phyloP scores from a whole-genome alignment of 2,888 invertebrate genomes.

The Yponomeuta cagnagella region DNA sequence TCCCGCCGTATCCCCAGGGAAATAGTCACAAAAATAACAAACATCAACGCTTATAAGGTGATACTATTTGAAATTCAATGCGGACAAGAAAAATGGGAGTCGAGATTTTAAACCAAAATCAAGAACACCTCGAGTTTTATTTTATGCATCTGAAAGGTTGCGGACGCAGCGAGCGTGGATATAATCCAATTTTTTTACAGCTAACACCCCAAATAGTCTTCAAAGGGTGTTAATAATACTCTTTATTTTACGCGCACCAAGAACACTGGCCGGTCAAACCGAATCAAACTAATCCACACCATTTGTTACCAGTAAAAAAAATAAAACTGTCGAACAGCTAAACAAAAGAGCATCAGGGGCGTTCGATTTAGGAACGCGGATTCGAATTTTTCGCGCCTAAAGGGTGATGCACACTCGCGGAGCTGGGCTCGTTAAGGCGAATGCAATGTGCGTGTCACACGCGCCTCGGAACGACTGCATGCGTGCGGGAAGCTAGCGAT shows the following conservation, averaged over 20 bases:
- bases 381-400: conserved; percentile 7
- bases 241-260: not conserved
- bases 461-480: conserved; percentile 61
- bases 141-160: not conserved
- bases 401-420: conserved; percentile 21
- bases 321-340: not conserved
- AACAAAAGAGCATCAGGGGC: not conserved
- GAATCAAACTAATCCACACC: not conserved
- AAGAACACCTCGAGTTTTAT: conserved; percentile 25
- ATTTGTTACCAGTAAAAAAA: not conserved
- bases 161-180: not conserved
- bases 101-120: conserved; percentile 53
- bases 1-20: conserved; percentile 38
- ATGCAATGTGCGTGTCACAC: conserved; percentile 59
- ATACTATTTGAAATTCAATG: conserved; percentile 69
- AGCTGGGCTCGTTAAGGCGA: conserved; percentile 31
- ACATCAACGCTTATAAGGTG: conserved; percentile 62
- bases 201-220: not conserved
- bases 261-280: not conserved
- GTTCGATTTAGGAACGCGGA: conserved; percentile 9
- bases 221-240: too few relatives aligned
- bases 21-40: conserved; percentile 56
- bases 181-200: not conserved
- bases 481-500: conserved; percentile 57
- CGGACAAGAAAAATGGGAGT: conserved; percentile 59